Conservation (phyloP, 2,888 invertebrate species). For the Eristalis intricaria region DNA sequence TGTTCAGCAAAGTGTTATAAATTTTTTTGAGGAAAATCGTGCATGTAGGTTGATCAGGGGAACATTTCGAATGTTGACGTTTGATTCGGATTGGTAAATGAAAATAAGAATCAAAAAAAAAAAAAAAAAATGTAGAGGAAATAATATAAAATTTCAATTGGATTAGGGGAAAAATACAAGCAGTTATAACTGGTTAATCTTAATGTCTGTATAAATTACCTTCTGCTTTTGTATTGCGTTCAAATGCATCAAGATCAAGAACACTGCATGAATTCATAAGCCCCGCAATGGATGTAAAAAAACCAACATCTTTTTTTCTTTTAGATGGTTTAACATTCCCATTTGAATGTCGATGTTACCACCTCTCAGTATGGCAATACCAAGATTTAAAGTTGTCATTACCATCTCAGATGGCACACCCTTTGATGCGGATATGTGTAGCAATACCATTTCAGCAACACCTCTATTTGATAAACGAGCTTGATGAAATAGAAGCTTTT, state of each 20-base stretch:
- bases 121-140: conserved; percentile 39
- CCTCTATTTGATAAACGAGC: conserved; percentile 97
- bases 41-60: conserved; percentile 62
- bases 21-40: conserved; percentile 65
- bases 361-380: conserved; percentile 97
- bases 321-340: conserved; percentile 98
- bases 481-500: conserved; percentile 99
- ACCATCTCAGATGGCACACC: conserved; percentile 97
- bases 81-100: conserved; percentile 60
- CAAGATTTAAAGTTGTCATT: conserved; percentile 94
- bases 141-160: conserved; percentile 26
- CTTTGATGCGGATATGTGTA: conserved; percentile 98
- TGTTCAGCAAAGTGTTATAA: conserved; percentile 56
- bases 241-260: conserved; percentile 98
- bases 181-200: conserved; percentile 27
- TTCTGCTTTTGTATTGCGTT: conserved; percentile 99
- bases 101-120: conserved; percentile 65
- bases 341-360: conserved; percentile 99
- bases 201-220: conserved; percentile 82
- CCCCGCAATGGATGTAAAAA: conserved; percentile 99
- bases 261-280: conserved; percentile 99
- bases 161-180: conserved; percentile 29
- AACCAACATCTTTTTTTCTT: conserved; percentile 99
- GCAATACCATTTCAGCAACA: conserved; percentile 99
- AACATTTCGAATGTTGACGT: conserved; percentile 62